A percentile compares a stretch with the other conserved stretches of the same genome.
phyloP scores from a whole-genome alignment of 2,888 invertebrate species.

The Meta bourneti region DNA sequence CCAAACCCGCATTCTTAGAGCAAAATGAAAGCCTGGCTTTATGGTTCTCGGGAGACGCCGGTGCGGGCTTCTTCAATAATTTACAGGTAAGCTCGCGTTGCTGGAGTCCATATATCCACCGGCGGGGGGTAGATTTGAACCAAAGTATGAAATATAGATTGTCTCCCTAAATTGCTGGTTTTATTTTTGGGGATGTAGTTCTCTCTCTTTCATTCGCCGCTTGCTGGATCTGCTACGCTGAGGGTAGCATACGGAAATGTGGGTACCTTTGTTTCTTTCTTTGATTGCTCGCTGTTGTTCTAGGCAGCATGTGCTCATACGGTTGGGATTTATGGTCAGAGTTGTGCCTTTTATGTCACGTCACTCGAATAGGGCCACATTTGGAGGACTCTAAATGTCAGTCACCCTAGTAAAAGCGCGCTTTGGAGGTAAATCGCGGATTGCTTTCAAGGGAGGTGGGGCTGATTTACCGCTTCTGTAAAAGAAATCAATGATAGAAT shows the following conservation, averaged over 20 bases:
- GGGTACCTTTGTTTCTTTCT: not conserved
- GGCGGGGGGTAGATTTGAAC: not conserved
- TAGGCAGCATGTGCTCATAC: not conserved
- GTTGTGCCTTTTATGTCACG: not conserved
- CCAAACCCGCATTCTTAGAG: not conserved
- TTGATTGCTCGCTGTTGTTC: not conserved
- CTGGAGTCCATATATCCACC: not conserved
- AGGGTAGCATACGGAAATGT: not conserved
- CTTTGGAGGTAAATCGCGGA: not conserved
- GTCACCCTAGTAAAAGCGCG: not conserved
- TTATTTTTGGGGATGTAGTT: not conserved
- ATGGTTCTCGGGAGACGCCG: conserved; percentile 20
- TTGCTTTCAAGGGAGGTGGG: not conserved
- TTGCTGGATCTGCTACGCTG: not conserved
- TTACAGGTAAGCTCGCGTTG: conserved; percentile 35
- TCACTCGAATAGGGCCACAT: not conserved
- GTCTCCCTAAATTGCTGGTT: not conserved
- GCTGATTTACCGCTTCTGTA: not conserved
- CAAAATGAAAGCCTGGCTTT: conserved; percentile 24
- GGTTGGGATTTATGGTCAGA: conserved; percentile 4
- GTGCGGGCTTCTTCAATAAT: conserved; percentile 47
- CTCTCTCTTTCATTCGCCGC: not conserved
- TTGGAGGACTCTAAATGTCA: not conserved
- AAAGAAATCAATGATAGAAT: not conserved
- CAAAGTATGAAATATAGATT: conserved; percentile 50